Conservation (phyloP, 2,888 invertebrate genomes). For the Hypolimnas misippus region DNA sequence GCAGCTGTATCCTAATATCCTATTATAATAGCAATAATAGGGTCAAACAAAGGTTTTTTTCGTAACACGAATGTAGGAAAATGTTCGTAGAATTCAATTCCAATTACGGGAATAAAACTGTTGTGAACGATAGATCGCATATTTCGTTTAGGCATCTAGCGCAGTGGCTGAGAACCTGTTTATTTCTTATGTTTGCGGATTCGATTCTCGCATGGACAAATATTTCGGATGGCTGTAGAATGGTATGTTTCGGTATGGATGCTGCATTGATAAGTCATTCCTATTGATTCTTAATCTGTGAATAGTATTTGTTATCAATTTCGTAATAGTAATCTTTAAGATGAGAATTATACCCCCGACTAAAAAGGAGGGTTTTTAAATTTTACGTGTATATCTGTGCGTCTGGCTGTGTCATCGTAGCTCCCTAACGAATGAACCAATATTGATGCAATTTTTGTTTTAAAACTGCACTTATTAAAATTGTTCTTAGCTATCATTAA, state of each 20-base stretch:
- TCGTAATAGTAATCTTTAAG: no score
- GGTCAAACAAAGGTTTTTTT: slow-evolving; percentile 22
- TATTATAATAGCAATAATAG: slow-evolving; percentile 14
- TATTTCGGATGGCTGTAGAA: not conserved
- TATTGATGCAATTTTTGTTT: no score
- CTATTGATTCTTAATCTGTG: no score
- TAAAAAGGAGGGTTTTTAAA: no score
- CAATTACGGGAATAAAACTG: not conserved
- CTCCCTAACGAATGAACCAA: no score
- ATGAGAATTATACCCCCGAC: no score
- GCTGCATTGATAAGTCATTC: no score
- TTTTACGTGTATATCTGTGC: no score
- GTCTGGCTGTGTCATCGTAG: no score
- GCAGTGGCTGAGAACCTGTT: not conserved
- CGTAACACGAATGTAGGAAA: not conserved
- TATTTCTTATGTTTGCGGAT: not conserved
- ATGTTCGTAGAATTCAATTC: slow-evolving; percentile 1
- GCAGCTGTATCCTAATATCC: slow-evolving; percentile 34
- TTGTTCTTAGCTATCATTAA: no score
- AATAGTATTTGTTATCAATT: no score
- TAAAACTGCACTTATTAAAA: no score
- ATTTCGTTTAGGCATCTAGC: not conserved
- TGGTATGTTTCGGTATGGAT: not conserved
- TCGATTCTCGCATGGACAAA: not conserved
- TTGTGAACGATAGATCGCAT: not conserved